These are phyloP conservation scores for Beris morrisii DNA, from an alignment of 2,888 invertebrate genomes.

Conservation along the genomic window DNA sequence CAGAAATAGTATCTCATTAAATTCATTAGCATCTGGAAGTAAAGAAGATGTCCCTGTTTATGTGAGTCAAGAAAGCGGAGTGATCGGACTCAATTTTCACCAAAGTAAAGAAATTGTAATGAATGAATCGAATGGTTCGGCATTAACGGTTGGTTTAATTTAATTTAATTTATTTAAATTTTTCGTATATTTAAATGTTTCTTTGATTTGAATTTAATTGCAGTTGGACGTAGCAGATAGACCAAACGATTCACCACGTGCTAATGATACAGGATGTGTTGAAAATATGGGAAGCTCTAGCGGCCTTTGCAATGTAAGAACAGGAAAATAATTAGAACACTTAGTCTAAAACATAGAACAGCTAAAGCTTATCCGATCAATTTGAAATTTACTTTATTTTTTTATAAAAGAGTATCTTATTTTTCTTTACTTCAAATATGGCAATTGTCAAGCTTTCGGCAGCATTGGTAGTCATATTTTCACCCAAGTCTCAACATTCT, in stretches of 20 bases:
- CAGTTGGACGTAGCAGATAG: constrained; percentile 13
- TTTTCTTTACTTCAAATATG: too few species aligned
- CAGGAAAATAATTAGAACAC: too few species aligned
- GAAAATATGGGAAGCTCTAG: constrained; percentile 61
- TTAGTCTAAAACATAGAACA: too few species aligned
- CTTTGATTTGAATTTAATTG: constrained; percentile 6
- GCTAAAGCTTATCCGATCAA: too few species aligned
- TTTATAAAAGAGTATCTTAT: too few species aligned
- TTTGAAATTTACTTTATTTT: too few species aligned
- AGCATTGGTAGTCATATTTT: too few species aligned
- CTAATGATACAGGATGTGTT: constrained; percentile 25
- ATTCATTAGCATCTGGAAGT: constrained; percentile 77
- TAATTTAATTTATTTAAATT: neutral
- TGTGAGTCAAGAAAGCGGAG: constrained; percentile 83
- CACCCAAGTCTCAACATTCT: too few species aligned
- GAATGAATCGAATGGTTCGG: constrained; percentile 69
- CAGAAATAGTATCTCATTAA: constrained; percentile 77
- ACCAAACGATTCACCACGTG: neutral
- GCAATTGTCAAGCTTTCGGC: too few species aligned
- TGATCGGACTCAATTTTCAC: constrained; percentile 85
- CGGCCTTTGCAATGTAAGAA: constrained; percentile 59
- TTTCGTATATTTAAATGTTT: too few species aligned
- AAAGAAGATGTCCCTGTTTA: constrained; percentile 81
- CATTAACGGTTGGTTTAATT: constrained; percentile 51
- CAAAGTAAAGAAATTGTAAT: constrained; percentile 88